Base-by-base conservation (phyloP, 2,797 vertebrate genomes). In the Microctenopoma stevenorrisi region DNA sequence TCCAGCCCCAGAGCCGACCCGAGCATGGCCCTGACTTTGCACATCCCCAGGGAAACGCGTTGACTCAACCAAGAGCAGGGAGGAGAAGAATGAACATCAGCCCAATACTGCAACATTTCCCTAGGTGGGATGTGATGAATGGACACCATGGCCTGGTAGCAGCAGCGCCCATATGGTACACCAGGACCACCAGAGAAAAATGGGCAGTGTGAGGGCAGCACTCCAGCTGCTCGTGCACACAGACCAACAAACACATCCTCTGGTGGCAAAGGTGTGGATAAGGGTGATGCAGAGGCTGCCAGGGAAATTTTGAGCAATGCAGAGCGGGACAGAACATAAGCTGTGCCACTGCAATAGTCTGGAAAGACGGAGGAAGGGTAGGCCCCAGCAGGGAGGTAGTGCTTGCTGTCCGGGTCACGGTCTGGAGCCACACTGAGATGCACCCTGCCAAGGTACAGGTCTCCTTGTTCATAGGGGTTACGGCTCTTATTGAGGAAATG, bases 201-300 rank as follows among this genome's bases (percentile, higher is more conserved):
- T 0, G 94, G 86, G 44, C 92, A 91, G 61, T 97, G 96, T 0
- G 89, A 92, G 4, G 96, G 96, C n/a, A 86, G 16, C 15, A 98
- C 83, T 4, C 96, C 96, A 0, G 94, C 95, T 0, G 78, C 43
- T 3, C 84, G 88, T 1, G 96, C 95, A 5, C 94, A 95, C 18
- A 95, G 72, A 0, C 96, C 96, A 2, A 97, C 88, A 66, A 96
- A 97, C 25, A 94, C 94, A 5, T 98, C 96, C 86, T 98, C 96
- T 0, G 96, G 86, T 0, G 93, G 92, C 18, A 95, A 82, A 3
- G 83, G 91, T 72, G 92, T 76, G 62, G 86, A 92, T 62, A 84
- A 65, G 55, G 69, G 71, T 22, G 76, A 89, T 38, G 79, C 89
- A 10, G 74, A 83, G 1, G 94, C 93, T 3, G 83, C 92, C 51